A percentile compares a stretch with the other conserved stretches of the same genome.
Evolutionary conservation across 2,888 invertebrate species (phyloP).

Genomic region (Apodemia zela): DNA sequence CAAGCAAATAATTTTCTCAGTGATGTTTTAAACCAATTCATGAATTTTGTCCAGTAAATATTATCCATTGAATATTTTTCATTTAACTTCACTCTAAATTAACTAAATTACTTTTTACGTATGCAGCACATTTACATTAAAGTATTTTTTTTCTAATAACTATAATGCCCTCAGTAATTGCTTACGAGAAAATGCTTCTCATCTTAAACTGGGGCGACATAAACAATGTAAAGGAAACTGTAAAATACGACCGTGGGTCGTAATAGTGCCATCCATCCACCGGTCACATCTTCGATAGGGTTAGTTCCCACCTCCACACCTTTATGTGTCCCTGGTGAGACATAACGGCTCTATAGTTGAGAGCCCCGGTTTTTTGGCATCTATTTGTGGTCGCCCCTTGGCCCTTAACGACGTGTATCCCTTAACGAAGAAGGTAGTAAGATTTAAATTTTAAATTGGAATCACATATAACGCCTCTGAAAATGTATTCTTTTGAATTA

Average conservation of each 20-base stretch:
- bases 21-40: no score
- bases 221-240: slow-evolving; percentile 66
- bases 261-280: slow-evolving; percentile 75
- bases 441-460: slow-evolving; percentile 42
- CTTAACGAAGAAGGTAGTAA: slow-evolving; percentile 38
- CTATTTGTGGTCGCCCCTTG: slow-evolving; percentile 74
- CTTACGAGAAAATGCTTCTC: slow-evolving; percentile 39
- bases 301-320: slow-evolving; percentile 73
- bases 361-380: slow-evolving; percentile 77
- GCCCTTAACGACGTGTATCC: slow-evolving; percentile 63
- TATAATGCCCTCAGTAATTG: no score
- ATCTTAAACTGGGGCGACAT: slow-evolving; percentile 75
- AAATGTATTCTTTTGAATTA: slow-evolving; percentile 19
- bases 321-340: slow-evolving; percentile 76
- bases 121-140: no score
- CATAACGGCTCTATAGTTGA: slow-evolving; percentile 67
- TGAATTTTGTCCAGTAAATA: no score
- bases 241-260: slow-evolving; percentile 62
- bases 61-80: no score
- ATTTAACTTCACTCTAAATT: no score
- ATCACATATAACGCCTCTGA: slow-evolving; percentile 23
- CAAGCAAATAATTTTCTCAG: no score
- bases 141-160: no score
- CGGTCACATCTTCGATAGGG: slow-evolving; percentile 77
- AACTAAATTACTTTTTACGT: no score